These are phyloP conservation scores for Vanessa cardui DNA, from an alignment of 2,888 invertebrate genomes.

Conservation along the genomic window DNA sequence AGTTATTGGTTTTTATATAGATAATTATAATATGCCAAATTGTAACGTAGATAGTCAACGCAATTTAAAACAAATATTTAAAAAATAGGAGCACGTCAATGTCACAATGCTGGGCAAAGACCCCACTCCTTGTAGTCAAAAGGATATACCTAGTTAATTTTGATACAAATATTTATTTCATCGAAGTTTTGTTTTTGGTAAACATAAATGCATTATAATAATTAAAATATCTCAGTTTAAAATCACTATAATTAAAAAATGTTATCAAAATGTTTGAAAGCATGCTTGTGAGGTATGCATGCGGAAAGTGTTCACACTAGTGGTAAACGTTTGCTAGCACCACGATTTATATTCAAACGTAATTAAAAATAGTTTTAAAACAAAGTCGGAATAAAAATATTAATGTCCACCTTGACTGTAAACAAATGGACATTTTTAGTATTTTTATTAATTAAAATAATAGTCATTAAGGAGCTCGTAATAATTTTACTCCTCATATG, in stretches of 20 bases:
- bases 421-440: not conserved
- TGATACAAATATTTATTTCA: not conserved
- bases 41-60: too few relatives aligned
- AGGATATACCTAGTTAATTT: too few relatives aligned
- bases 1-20: too few relatives aligned
- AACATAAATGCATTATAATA: not conserved
- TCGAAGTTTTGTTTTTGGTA: not conserved
- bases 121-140: too few relatives aligned
- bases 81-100: too few relatives aligned
- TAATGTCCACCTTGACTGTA: not conserved
- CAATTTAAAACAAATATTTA: too few relatives aligned
- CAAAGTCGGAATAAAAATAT: slow-evolving; percentile 3
- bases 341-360: slow-evolving; percentile 20
- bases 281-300: slow-evolving; percentile 24
- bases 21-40: too few relatives aligned
- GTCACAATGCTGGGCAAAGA: too few relatives aligned
- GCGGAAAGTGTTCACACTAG: slow-evolving; percentile 23
- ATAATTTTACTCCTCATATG: too few relatives aligned
- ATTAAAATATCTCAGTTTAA: not conserved
- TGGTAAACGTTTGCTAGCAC: slow-evolving; percentile 19
- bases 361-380: slow-evolving; percentile 19
- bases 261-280: slow-evolving; percentile 31
- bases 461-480: too few relatives aligned
- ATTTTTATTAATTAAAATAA: too few relatives aligned
- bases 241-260: slow-evolving; percentile 31